A percentile compares a stretch with the other conserved stretches of the same genome.
These are phyloP conservation scores for Sarcophaga peregrina DNA, from an alignment of 1,140 invertebrate genomes.

Conservation along the genomic window DNA sequence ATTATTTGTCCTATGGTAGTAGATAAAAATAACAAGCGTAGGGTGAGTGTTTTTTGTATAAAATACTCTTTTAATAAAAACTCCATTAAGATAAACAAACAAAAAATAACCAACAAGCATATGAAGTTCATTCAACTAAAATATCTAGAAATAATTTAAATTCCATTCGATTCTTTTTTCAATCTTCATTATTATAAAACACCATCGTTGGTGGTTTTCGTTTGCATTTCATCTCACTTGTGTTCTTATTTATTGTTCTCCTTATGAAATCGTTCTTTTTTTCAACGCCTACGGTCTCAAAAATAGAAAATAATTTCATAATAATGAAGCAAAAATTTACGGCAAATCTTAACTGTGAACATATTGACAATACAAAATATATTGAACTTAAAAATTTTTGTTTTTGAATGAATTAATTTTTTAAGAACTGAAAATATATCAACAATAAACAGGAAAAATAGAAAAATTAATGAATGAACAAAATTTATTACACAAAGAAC, in stretches of 20 bases:
- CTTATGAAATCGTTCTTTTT: neutral
- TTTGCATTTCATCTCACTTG: neutral
- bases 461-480: neutral
- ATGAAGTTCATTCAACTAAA: neutral
- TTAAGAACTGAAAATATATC: too few relatives aligned
- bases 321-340: too few relatives aligned
- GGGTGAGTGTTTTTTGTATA: too few relatives aligned
- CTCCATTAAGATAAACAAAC: too few relatives aligned
- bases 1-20: too few relatives aligned
- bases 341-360: too few relatives aligned
- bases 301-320: conserved; percentile 14
- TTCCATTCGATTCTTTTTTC: neutral
- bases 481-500: neutral
- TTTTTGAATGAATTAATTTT: too few relatives aligned
- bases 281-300: conserved; percentile 19
- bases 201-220: conserved; percentile 29
- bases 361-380: neutral
- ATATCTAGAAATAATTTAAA: neutral
- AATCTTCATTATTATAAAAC: neutral
- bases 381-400: neutral
- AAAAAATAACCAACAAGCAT: too few relatives aligned
- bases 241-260: neutral
- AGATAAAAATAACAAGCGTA: too few relatives aligned
- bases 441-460: neutral
- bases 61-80: too few relatives aligned